Evolutionary conservation across 2,113 vertebrate genomes (phyloP).

Genomic region (Apus apus): DNA sequence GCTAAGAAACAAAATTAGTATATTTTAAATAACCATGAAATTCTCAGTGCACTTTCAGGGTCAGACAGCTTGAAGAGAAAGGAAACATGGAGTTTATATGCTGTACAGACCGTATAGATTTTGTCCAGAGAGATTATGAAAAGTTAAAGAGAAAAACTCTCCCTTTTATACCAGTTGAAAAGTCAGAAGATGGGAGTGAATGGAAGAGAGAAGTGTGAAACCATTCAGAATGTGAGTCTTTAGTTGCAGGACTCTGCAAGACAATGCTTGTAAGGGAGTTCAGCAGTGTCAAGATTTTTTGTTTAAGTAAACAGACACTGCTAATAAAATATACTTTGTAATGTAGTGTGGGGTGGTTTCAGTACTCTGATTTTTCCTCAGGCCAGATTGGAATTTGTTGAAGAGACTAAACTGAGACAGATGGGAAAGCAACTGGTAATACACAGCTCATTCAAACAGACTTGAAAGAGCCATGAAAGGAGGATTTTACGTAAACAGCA

Average conservation of each 20-base stretch:
- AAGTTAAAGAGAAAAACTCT: constrained; percentile 25
- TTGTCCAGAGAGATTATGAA: neutral
- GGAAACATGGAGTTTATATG: neutral
- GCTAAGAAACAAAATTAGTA: neutral
- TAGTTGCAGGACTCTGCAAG: neutral
- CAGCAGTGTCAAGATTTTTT: neutral
- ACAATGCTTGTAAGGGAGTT: neutral
- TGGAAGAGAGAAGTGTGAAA: neutral
- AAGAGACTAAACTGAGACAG: constrained; percentile 57
- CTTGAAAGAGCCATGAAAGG: constrained; percentile 62
- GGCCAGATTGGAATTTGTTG: constrained; percentile 56
- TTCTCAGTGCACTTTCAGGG: neutral
- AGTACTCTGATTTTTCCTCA: constrained; percentile 47
- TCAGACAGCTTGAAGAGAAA: neutral
- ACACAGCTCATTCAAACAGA: constrained; percentile 53
- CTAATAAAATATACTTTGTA: constrained; percentile 45
- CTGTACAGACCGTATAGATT: constrained; percentile 8
- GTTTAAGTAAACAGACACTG: constrained; percentile 6
- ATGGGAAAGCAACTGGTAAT: constrained; percentile 49
- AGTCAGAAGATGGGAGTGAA: neutral
- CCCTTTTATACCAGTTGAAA: neutral
- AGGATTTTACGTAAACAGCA: constrained; percentile 42
- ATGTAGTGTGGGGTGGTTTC: constrained; percentile 6
- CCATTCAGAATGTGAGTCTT: neutral
- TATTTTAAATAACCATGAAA: neutral